These are phyloP conservation scores for Phyllopteryx taeniolatus DNA, from an alignment of 2,113 vertebrate genomes.

Conservation along the genomic window DNA sequence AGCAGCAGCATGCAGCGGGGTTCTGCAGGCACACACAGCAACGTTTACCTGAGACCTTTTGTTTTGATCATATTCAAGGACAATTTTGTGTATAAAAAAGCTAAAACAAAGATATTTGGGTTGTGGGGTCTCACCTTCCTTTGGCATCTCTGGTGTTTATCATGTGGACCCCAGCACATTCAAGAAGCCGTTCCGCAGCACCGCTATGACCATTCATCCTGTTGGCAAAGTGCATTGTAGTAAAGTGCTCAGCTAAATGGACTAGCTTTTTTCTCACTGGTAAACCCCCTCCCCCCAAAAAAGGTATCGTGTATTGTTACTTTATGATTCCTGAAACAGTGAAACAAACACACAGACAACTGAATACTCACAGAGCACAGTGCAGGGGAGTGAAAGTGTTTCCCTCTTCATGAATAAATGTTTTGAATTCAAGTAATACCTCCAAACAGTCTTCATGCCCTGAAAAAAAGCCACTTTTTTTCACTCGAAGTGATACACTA, in stretches of 20 bases:
- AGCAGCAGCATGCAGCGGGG: slow-evolving; percentile 94
- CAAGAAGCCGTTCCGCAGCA: slow-evolving; percentile 91
- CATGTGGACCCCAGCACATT: slow-evolving; percentile 89
- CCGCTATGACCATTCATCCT: slow-evolving; percentile 94
- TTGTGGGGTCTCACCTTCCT: slow-evolving; percentile 82
- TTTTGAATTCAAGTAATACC: slow-evolving; percentile 99
- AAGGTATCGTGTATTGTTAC: neutral
- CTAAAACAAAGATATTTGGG: neutral
- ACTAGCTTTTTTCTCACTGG: neutral
- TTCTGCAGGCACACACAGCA: slow-evolving; percentile 67
- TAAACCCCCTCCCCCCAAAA: neutral
- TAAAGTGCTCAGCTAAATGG: neutral
- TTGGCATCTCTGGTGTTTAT: slow-evolving; percentile 96
- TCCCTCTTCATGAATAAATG: slow-evolving; percentile 89
- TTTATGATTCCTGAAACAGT: neutral
- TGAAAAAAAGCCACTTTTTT: slow-evolving; percentile 51
- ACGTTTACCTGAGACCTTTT: neutral
- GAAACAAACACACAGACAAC: neutral
- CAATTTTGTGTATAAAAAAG: neutral
- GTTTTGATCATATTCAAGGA: neutral
- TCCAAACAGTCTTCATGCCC: slow-evolving; percentile 99
- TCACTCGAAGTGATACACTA: neutral
- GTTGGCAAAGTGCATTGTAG: neutral
- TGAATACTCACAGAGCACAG: slow-evolving; percentile 94
- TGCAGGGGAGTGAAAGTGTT: slow-evolving; percentile 97